Base-by-base conservation (phyloP, 2,888 invertebrate species). In the Frankliniella intonsa region DNA sequence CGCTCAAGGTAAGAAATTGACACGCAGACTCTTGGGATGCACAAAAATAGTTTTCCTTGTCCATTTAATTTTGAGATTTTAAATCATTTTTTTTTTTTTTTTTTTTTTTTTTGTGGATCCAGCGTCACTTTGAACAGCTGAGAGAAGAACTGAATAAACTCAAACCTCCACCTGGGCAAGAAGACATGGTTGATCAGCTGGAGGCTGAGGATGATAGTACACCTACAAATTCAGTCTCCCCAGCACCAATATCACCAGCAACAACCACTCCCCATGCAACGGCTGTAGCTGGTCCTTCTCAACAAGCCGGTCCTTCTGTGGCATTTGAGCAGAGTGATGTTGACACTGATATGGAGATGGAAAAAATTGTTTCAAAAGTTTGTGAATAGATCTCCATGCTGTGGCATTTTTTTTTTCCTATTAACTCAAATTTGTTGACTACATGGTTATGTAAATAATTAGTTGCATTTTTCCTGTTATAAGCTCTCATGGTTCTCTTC, bases 91-190 rank as follows among this genome's bases (percentile, higher is more conserved):
- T 55, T 51, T 82, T 50, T 62, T 25, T n/a, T 0, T 55, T 50
- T 80, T n/a, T 19, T 3, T 25, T 2, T 19, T 8, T 3, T 19
- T 19, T 38, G 2, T 38, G 49, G 3, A 19, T 90, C 79, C 91
- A 95, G 92, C 92, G 94, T 82, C 94, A 95, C 88, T 94, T 94
- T 88, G 92, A 93, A 85, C 93, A 95, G 87, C 89, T 97, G 84
- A 93, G 95, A 86, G 96, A 97, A 88, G 96, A 97, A 89, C 90
- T 97, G 85, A 91, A 92, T 84, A 95, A 95, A 89, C 90, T 97
- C 87, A 92, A 93, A 86, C 92, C 94, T 55, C 96, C 97, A 10
- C 89, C 92, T 80, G 94, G 94, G 19, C 88, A 94, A 81, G 93
- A 93, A 87, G 94, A 94, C 86, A 88, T 94, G 85, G 92, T 91